Conservation (phyloP, 2,888 invertebrate species). For the Lasioglossum malachurum region DNA sequence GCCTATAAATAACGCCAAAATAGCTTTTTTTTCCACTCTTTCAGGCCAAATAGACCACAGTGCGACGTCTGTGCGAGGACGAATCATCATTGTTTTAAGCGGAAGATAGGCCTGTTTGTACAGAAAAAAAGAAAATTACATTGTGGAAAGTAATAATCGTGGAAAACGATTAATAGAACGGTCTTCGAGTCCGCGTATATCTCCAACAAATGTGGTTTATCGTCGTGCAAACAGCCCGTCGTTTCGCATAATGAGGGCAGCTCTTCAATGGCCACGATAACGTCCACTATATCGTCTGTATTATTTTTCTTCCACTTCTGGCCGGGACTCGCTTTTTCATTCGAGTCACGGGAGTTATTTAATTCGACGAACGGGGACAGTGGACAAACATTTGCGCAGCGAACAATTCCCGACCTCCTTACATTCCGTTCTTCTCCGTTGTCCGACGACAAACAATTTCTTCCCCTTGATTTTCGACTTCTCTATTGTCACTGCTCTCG, state of each 20-base stretch:
- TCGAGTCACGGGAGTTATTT: conserved; percentile 34
- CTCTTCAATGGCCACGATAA: conserved; percentile 22
- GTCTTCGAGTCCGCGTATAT: not conserved
- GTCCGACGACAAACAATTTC: not conserved
- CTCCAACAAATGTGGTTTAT: conserved; percentile 32
- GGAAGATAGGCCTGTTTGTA: not conserved
- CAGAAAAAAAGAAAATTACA: not conserved
- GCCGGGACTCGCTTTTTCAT: conserved; percentile 3
- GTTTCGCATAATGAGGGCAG: conserved; percentile 15
- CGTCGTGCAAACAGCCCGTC: conserved; percentile 23
- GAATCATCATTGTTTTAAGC: not conserved
- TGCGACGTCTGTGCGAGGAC: not conserved
- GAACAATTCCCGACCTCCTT: conserved; percentile 29
- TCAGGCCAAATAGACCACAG: too few species aligned
- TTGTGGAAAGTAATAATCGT: not conserved
- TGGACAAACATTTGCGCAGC: conserved; percentile 34
- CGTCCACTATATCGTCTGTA: conserved; percentile 7
- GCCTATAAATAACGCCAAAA: too few species aligned
- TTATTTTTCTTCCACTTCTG: conserved; percentile 14
- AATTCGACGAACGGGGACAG: conserved; percentile 26
- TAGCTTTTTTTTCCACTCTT: too few species aligned
- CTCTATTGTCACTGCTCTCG: not conserved
- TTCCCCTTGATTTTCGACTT: not conserved
- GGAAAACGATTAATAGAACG: not conserved
- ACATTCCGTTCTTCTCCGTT: not conserved